Conservation (phyloP, 2,888 invertebrate species). For the Pollenia griseotomentosa region DNA sequence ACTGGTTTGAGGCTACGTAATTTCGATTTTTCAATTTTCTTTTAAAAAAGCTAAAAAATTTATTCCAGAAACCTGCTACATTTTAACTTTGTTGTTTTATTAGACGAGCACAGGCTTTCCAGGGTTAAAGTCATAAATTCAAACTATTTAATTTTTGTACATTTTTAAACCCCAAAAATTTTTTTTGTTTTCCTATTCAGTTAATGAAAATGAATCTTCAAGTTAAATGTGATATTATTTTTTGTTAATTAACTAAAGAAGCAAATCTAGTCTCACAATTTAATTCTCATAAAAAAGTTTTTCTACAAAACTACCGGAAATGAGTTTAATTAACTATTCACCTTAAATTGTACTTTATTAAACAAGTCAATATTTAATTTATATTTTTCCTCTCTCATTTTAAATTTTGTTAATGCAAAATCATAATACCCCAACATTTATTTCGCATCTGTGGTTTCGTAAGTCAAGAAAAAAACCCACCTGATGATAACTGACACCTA, state of each 20-base stretch:
- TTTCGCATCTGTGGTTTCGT: conserved; percentile 45
- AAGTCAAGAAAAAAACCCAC: conserved; percentile 57
- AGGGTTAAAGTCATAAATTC: no score
- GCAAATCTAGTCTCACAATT: background rate
- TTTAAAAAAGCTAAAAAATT: no score
- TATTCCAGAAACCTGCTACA: no score
- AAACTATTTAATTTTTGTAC: no score
- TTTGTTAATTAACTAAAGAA: conserved; percentile 5
- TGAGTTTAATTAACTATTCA: conserved; percentile 19
- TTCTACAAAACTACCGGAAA: conserved; percentile 35
- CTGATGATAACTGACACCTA: conserved; percentile 68
- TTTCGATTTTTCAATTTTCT: no score
- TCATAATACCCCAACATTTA: conserved; percentile 32
- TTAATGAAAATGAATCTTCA: no score
- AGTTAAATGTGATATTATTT: background rate
- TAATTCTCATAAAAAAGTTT: background rate
- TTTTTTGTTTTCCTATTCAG: no score
- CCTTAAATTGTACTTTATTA: background rate
- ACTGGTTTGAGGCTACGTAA: no score
- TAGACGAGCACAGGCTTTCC: no score
- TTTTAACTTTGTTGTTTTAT: no score
- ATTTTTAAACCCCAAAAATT: no score
- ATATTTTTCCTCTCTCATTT: conserved; percentile 21
- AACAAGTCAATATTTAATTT: conserved; percentile 35
- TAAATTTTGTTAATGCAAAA: conserved; percentile 31